Conservation (phyloP, 1,140 invertebrate genomes). For the Akabosia matsudoensis region DNA sequence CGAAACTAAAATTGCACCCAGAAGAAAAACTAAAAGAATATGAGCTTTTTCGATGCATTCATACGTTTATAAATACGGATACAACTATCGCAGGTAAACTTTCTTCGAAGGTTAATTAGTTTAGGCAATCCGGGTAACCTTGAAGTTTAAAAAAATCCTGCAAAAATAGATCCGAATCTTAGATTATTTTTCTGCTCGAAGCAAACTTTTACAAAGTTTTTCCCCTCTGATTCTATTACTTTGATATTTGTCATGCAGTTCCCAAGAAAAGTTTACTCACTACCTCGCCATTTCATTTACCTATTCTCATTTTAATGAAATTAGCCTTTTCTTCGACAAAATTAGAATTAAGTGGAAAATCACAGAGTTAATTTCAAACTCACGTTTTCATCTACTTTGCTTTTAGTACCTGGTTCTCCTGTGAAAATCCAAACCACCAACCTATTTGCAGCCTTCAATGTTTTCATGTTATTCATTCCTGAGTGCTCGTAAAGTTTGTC, state of each 20-base stretch:
- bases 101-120: constrained; percentile 4
- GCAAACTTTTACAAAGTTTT: not conserved
- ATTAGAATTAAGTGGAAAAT: not conserved
- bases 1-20: not conserved
- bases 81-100: not conserved
- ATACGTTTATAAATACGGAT: not conserved
- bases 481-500: not conserved
- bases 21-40: not conserved
- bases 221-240: not conserved
- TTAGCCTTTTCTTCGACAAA: not conserved
- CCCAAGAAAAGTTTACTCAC: not conserved
- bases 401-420: not conserved
- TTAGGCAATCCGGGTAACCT: not conserved
- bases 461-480: too few species aligned
- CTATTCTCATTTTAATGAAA: constrained; percentile 22
- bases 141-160: not conserved
- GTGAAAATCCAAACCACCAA: too few species aligned
- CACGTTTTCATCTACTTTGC: not conserved
- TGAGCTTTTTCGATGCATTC: not conserved
- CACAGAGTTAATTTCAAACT: not conserved
- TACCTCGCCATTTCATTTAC: not conserved
- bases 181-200: not conserved
- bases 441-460: too few species aligned
- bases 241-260: not conserved
- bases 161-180: not conserved